phyloP scores from a whole-genome alignment of 2,797 vertebrate genomes.

The Chaenodraco wilsoni region DNA sequence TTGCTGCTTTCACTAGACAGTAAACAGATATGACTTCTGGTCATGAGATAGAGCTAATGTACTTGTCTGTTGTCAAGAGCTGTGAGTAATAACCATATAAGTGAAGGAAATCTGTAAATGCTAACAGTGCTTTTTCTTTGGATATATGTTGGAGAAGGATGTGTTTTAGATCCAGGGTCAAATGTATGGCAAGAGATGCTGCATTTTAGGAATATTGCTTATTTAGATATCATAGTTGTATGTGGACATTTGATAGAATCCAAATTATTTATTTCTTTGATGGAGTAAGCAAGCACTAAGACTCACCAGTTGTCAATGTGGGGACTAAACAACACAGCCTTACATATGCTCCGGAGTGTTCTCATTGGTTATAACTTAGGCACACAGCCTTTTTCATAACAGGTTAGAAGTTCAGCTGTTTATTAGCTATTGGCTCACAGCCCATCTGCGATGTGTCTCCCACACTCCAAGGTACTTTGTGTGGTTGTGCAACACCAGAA shows the following conservation, averaged over 20 bases:
- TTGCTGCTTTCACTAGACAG: not conserved
- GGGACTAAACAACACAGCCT: not conserved
- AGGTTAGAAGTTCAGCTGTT: slow-evolving; percentile 13
- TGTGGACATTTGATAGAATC: not conserved
- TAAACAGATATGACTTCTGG: not conserved
- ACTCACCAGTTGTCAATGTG: not conserved
- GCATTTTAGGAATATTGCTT: not conserved
- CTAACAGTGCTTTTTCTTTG: not conserved
- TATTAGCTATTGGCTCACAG: slow-evolving; percentile 5
- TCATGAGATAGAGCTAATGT: not conserved
- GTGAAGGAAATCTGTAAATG: not conserved
- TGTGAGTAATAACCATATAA: not conserved
- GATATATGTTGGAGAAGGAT: too few relatives aligned
- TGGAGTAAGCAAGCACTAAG: not conserved
- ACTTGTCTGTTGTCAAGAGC: not conserved
- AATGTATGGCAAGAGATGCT: not conserved
- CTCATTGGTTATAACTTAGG: not conserved
- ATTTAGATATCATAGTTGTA: not conserved
- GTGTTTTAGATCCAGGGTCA: not conserved
- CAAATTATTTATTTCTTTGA: not conserved
- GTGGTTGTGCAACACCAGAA: slow-evolving; percentile 51
- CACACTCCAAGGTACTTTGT: slow-evolving; percentile 3
- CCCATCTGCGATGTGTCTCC: slow-evolving; percentile 14
- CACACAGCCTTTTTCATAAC: not conserved
- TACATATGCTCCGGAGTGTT: not conserved